Conservation (phyloP, 2,797 vertebrate genomes). For the Hyperoplus lanceolatus region DNA sequence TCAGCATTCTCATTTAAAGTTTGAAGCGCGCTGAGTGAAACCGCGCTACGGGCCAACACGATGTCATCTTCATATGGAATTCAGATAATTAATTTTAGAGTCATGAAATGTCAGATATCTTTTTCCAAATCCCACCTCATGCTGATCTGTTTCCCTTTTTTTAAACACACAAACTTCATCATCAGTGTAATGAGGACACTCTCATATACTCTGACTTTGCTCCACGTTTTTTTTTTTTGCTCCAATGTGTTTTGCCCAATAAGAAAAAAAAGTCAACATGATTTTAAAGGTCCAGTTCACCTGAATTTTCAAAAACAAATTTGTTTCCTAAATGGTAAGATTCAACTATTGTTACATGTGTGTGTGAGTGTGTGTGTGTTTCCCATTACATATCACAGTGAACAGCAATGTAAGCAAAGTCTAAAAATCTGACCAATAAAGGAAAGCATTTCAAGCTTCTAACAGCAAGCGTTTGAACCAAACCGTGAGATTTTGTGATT, state of each 20-base stretch:
- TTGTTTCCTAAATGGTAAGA: neutral
- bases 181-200: conserved; percentile 24
- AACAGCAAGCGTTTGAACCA: conserved; percentile 1
- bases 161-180: conserved; percentile 2
- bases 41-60: conserved; percentile 8
- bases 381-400: neutral
- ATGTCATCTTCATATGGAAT: conserved; percentile 35
- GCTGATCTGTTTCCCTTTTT: conserved; percentile 19
- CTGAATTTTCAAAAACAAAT: neutral
- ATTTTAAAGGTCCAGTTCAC: neutral
- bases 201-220: conserved; percentile 3
- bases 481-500: neutral
- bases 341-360: neutral
- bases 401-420: neutral
- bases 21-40: conserved; percentile 31
- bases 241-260: neutral
- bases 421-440: neutral
- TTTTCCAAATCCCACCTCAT: conserved; percentile 15
- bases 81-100: conserved; percentile 34
- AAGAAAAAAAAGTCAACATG: neutral
- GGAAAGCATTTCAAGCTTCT: neutral
- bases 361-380: neutral
- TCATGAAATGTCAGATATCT: conserved; percentile 22
- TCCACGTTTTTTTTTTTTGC: conserved; percentile 1
- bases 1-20: conserved; percentile 39